Percentiles rank a stretch among this genome's conserved stretches.
Conservation (phyloP, 2,113 vertebrate genomes). For the Rhabdomys dilectus region DNA sequence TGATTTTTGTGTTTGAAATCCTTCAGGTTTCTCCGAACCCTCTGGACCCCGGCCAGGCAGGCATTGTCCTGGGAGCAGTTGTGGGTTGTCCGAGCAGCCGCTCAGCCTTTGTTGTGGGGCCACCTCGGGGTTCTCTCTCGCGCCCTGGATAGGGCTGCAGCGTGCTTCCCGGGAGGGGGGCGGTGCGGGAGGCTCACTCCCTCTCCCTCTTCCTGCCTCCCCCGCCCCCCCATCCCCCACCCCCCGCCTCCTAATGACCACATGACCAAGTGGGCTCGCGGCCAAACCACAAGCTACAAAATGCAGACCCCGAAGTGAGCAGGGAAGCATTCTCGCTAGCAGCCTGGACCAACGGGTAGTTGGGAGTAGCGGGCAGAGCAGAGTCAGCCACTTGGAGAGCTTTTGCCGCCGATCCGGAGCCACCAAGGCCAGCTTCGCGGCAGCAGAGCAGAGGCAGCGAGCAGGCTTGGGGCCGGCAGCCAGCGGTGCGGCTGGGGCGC, state of each 20-base stretch:
- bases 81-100: neutral
- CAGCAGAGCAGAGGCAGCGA: neutral
- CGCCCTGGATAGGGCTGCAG: constrained; percentile 25
- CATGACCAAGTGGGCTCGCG: constrained; percentile 90
- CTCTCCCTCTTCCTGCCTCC: constrained; percentile 84
- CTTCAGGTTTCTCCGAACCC: constrained; percentile 63
- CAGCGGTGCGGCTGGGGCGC: neutral
- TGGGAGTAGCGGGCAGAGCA: neutral
- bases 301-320: constrained; percentile 85
- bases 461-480: neutral
- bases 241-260: constrained; percentile 90
- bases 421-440: neutral
- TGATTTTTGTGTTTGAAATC: constrained; percentile 79
- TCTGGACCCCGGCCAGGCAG: constrained; percentile 68
- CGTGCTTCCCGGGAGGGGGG: constrained; percentile 63
- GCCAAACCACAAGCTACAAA: constrained; percentile 89
- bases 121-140: constrained; percentile 72
- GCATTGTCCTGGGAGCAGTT: constrained; percentile 74
- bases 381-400: constrained; percentile 25
- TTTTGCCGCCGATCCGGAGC: neutral
- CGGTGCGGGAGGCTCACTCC: constrained; percentile 78
- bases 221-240: constrained; percentile 83
- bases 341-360: constrained; percentile 36
- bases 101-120: constrained; percentile 76
- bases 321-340: constrained; percentile 66